phyloP scores from a whole-genome alignment of 2,888 invertebrate genomes.

The Caradrina clavipalpis region DNA sequence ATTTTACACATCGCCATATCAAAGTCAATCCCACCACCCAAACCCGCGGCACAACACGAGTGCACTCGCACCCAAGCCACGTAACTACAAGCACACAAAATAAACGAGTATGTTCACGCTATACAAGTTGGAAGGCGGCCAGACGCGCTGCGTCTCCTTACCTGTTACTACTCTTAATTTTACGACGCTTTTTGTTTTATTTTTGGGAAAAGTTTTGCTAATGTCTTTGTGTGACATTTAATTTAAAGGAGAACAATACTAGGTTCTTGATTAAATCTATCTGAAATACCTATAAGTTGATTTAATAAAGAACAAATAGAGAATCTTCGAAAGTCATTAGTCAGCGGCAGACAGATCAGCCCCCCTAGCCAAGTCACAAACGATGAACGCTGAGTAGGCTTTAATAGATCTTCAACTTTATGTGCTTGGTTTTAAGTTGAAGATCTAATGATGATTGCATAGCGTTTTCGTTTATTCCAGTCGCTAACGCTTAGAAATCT shows the following conservation, averaged over 20 bases:
- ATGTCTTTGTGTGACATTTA: conserved; percentile 5
- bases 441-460: too few relatives aligned
- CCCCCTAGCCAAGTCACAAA: too few relatives aligned
- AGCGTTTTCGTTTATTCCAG: too few relatives aligned
- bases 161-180: conserved; percentile 56
- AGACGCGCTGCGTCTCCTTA: conserved; percentile 36
- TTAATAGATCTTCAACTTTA: too few relatives aligned
- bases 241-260: not conserved
- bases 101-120: conserved; percentile 46
- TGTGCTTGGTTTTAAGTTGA: too few relatives aligned
- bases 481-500: too few relatives aligned
- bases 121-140: conserved; percentile 45
- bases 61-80: conserved; percentile 11
- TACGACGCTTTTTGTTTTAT: conserved; percentile 22
- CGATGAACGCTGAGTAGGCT: too few relatives aligned
- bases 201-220: not conserved
- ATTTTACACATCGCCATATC: not conserved
- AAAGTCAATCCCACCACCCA: not conserved
- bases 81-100: conserved; percentile 32
- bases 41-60: conserved; percentile 13
- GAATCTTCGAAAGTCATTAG: too few relatives aligned
- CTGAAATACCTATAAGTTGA: too few relatives aligned
- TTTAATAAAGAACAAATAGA: too few relatives aligned
- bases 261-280: not conserved
- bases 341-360: too few relatives aligned